Evolutionary conservation across 1,140 invertebrate species (phyloP), one percentile per base, ranked within the genome.

Genomic region (Aplysia californica): DNA sequence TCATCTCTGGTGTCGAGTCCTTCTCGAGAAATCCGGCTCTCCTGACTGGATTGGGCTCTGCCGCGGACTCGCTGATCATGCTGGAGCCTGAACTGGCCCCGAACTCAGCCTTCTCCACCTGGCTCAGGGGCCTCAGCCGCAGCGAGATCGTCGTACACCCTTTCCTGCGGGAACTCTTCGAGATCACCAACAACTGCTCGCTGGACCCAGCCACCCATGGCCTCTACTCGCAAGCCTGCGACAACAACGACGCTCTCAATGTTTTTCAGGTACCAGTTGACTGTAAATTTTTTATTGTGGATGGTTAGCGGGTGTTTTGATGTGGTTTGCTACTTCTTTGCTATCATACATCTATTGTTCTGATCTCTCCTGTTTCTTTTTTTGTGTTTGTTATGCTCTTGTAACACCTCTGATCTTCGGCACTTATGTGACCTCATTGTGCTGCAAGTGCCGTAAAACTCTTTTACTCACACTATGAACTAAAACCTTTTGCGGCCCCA

Each of bases 121-220:
- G 81, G 76, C 64, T 86, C 1, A 74, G 78, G 10, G 35, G 26
- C 5, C 36, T 76, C 21, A 78, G 31, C 5, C 33, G 74, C 18
- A 77, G 76, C 44, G 77, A 75, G 0, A 79, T 81, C 26, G 29
- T n/a, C 5, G 50, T 26, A 0, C 61, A 79, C 35, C 38, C 71
- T 20, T 79, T 80, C 39, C 82, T 87, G 61, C 75, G 71, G 0
- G 81, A 86, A 59, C 85, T 83, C 85, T 88, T 86, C 68, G 79
- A 88, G 76, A 44, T 77, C 33, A 74, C 82, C 0, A 79, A 77
- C 50, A 73, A 82, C 35, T 88, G 87, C 75, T 86, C 84, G 55
- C 56, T 88, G 4, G 76, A 81, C 67, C 79, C 81, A 10, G 59
- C 59, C n/a, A 79, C 75, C 33, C 56, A 70, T 23, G 79, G 82